Evolutionary conservation across 92 coral and sea anemone species (phyloP).

Genomic region (Zoanthus sansibaricus): DNA sequence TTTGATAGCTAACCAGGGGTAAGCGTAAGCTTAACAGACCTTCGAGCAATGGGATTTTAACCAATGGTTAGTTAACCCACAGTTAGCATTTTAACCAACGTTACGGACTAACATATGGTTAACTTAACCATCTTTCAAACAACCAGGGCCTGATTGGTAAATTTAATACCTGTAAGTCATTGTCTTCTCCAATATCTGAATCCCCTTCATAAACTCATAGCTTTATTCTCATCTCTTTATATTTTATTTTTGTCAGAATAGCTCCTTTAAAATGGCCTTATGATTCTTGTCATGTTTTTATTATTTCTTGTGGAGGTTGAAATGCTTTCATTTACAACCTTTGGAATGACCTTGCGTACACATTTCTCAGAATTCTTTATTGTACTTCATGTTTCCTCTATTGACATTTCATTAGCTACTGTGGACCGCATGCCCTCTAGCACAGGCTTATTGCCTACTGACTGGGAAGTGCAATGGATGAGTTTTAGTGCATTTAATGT

Average conservation of each 20-base stretch:
- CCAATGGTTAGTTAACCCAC: too few species aligned
- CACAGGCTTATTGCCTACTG: neutral
- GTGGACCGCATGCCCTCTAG: neutral
- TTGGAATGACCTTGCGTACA: slow-evolving; percentile 28
- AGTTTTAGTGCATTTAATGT: neutral
- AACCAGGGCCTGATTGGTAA: neutral
- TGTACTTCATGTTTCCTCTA: neutral
- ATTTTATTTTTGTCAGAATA: slow-evolving; percentile 40
- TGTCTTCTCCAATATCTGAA: slow-evolving; percentile 32
- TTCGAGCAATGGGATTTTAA: too few species aligned
- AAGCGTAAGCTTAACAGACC: too few species aligned
- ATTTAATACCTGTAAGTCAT: slow-evolving; percentile 38
- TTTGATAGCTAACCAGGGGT: too few species aligned
- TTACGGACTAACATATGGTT: too few species aligned
- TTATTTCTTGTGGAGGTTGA: slow-evolving; percentile 10
- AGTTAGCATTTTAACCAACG: too few species aligned
- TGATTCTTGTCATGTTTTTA: slow-evolving; percentile 25
- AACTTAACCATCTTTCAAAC: too few species aligned
- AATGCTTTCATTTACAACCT: slow-evolving; percentile 20
- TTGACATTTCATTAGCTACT: neutral
- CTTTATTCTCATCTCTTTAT: slow-evolving; percentile 34
- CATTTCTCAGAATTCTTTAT: neutral
- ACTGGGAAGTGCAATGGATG: neutral
- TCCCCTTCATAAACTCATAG: slow-evolving; percentile 16
- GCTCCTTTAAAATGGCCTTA: slow-evolving; percentile 31